Evolutionary conservation across 23 tunicate genomes (phyloP).

Genomic region (Phallusia fumigata): DNA sequence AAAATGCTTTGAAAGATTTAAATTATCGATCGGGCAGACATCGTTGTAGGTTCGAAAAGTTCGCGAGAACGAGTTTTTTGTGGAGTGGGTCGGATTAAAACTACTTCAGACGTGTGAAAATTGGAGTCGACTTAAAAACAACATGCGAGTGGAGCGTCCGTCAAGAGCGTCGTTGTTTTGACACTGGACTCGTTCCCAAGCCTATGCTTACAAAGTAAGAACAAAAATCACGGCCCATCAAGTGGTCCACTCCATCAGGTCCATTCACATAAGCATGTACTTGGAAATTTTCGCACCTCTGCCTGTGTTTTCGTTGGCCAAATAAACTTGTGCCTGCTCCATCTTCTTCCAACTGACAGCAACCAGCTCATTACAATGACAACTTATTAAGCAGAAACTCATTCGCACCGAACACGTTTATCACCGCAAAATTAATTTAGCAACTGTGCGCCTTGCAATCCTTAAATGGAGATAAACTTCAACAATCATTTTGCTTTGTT

Average conservation of each 20-base stretch:
- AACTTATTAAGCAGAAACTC: too few relatives aligned
- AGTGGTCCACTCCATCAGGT: constrained; percentile 34
- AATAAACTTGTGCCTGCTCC: not conserved
- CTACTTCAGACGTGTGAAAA: constrained; percentile 43
- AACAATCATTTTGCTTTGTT: too few relatives aligned
- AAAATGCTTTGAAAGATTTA: not conserved
- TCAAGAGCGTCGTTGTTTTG: constrained; percentile 43
- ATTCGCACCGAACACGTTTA: too few relatives aligned
- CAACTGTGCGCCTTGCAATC: too few relatives aligned
- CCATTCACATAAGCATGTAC: constrained; percentile 41
- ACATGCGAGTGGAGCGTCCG: constrained; percentile 16
- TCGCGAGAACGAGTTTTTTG: constrained; percentile 17
- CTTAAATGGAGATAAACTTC: too few relatives aligned
- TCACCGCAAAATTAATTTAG: too few relatives aligned
- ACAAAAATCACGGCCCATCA: not conserved
- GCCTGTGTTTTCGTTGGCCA: not conserved
- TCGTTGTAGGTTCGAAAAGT: not conserved
- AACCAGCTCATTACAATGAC: too few relatives aligned
- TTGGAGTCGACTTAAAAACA: constrained; percentile 32
- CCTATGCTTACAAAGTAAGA: constrained; percentile 13
- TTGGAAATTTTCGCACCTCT: constrained; percentile 40
- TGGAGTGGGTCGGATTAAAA: constrained; percentile 24
- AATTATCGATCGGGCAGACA: constrained; percentile 4
- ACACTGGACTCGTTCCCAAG: constrained; percentile 47
- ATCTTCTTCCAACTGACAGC: not conserved